Evolutionary conservation across 2,888 invertebrate genomes (phyloP).

Genomic region (Chrysopilus asiliformis): DNA sequence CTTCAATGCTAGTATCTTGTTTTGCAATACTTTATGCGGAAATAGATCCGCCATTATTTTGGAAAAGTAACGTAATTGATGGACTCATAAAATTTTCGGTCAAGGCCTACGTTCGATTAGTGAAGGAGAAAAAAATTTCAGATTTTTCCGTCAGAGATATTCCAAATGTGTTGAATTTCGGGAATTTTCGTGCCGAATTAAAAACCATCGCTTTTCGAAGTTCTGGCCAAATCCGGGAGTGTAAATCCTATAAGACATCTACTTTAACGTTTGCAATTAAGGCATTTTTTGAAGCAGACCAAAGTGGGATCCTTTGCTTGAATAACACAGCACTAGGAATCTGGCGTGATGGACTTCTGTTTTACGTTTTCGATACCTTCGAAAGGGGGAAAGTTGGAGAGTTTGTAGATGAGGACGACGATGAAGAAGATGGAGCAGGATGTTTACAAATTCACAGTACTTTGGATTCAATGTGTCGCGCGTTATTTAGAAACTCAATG

Average conservation of each 20-base stretch:
- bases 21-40: conserved; percentile 49
- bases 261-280: conserved; percentile 23
- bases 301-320: conserved; percentile 39
- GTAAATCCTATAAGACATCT: conserved; percentile 22
- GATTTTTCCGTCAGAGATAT: conserved; percentile 25
- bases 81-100: conserved; percentile 26
- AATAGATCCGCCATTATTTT: conserved; percentile 49
- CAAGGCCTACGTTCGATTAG: conserved; percentile 23
- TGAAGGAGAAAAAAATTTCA: conserved; percentile 22
- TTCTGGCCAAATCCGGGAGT: conserved; percentile 26
- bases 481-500: too few relatives aligned
- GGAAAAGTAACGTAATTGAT: conserved; percentile 48
- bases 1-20: conserved; percentile 45
- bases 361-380: conserved; percentile 52
- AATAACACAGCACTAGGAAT: conserved; percentile 44
- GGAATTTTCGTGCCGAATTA: conserved; percentile 25
- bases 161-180: conserved; percentile 35
- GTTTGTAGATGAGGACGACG: conserved; percentile 35
- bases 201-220: conserved; percentile 23
- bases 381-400: conserved; percentile 44
- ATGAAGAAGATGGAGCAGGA: conserved; percentile 36
- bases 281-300: conserved; percentile 24
- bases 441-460: conserved; percentile 50
- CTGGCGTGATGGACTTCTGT: conserved; percentile 51
- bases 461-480: conserved; percentile 42